Evolutionary conservation across 2,113 vertebrate species (phyloP).

Genomic region (Calidris pygmaea): DNA sequence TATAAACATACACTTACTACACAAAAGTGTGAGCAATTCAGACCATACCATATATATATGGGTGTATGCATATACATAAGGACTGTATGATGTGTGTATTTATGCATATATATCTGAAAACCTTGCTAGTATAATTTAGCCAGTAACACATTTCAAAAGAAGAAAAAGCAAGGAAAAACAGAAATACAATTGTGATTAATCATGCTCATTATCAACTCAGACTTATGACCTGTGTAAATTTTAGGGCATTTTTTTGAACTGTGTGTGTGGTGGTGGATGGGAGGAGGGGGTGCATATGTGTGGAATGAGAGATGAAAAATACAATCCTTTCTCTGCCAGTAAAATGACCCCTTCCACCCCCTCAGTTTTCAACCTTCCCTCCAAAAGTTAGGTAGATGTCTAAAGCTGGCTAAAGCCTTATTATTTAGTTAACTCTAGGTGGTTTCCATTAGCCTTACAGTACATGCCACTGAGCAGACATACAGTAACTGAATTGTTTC

Average conservation of each 20-base stretch:
- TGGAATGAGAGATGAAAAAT: conserved; percentile 57
- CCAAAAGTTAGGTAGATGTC: conserved; percentile 50
- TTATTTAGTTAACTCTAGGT: conserved; percentile 67
- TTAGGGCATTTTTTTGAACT: conserved; percentile 33
- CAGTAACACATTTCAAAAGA: conserved; percentile 50
- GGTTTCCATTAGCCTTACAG: conserved; percentile 66
- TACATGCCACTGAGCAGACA: conserved; percentile 64
- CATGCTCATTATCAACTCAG: conserved; percentile 54
- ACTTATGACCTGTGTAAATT: conserved; percentile 43
- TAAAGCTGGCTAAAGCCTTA: conserved; percentile 61
- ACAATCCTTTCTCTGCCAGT: conserved; percentile 2
- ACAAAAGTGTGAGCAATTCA: not conserved
- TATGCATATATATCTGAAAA: conserved; percentile 1
- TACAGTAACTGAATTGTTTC: conserved; percentile 85
- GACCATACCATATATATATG: not conserved
- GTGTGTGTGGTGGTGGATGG: conserved; percentile 28
- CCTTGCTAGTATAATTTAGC: conserved; percentile 14
- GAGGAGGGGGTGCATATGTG: conserved; percentile 29
- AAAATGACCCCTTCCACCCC: conserved; percentile 13
- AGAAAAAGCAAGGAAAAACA: conserved; percentile 6
- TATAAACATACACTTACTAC: not conserved
- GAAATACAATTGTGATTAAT: conserved; percentile 69
- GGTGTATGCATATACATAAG: not conserved
- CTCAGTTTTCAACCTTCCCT: conserved; percentile 15
- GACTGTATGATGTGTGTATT: not conserved